Conservation (phyloP, 2,888 invertebrate genomes). For the Tridacna gigas region DNA sequence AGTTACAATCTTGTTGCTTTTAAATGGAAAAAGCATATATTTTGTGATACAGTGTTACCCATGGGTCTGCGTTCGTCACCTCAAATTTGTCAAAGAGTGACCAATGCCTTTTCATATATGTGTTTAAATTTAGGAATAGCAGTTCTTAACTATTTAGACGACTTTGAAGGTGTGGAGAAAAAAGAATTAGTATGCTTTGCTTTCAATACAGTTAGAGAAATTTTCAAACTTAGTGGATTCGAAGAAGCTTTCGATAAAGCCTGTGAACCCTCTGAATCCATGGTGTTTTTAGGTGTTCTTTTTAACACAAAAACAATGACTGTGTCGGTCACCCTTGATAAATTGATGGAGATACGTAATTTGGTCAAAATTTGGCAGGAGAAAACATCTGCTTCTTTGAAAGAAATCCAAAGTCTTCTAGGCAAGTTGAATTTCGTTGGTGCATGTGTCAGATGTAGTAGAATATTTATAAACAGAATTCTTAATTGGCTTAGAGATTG, state of each 20-base stretch:
- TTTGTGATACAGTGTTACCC: conserved; percentile 7
- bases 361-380: conserved; percentile 30
- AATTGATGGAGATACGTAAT: conserved; percentile 16
- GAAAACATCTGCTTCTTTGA: conserved; percentile 24
- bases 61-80: conserved; percentile 34
- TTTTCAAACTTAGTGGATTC: conserved; percentile 30
- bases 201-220: not conserved
- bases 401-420: conserved; percentile 34
- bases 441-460: not conserved
- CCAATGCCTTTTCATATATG: conserved; percentile 30
- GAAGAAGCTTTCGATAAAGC: conserved; percentile 28
- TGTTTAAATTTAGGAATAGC: conserved; percentile 21
- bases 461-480: conserved; percentile 8
- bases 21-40: not conserved
- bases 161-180: conserved; percentile 18
- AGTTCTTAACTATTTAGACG: conserved; percentile 23
- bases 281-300: conserved; percentile 35
- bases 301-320: conserved; percentile 28
- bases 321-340: conserved; percentile 22
- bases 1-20: conserved; percentile 8
- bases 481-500: conserved; percentile 29
- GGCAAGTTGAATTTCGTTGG: conserved; percentile 47
- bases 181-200: conserved; percentile 22
- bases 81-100: conserved; percentile 35
- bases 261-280: not conserved